phyloP scores from a whole-genome alignment of 2,888 invertebrate genomes.

The Plutella xylostella region DNA sequence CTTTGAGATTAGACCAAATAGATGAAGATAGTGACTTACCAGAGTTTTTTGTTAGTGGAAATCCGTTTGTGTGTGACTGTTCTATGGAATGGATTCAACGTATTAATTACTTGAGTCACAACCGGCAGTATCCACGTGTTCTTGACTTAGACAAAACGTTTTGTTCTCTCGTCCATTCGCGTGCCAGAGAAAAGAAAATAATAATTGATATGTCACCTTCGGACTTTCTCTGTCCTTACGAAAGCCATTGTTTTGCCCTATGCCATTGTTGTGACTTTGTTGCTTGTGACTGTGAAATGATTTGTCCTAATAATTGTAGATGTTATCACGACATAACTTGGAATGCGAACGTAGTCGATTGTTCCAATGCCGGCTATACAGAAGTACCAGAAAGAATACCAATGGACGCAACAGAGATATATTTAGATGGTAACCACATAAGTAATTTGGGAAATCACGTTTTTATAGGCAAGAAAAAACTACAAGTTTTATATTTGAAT shows the following conservation, averaged over 20 bases:
- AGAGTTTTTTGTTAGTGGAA: constrained; percentile 83
- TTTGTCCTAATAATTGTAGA: constrained; percentile 85
- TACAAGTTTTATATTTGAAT: constrained; percentile 81
- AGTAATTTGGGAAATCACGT: constrained; percentile 83
- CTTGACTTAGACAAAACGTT: constrained; percentile 82
- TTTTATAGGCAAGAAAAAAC: constrained; percentile 86
- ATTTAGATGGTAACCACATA: constrained; percentile 86
- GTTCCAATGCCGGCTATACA: constrained; percentile 79
- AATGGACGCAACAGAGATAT: constrained; percentile 91
- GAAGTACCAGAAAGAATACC: constrained; percentile 83
- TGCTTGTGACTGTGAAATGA: constrained; percentile 92
- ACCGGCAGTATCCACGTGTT: constrained; percentile 81
- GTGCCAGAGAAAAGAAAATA: constrained; percentile 77
- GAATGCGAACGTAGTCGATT: constrained; percentile 87
- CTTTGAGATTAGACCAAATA: constrained; percentile 76
- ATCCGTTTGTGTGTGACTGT: constrained; percentile 89
- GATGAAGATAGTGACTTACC: constrained; percentile 78
- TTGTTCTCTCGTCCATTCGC: constrained; percentile 78
- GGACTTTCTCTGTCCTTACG: constrained; percentile 85
- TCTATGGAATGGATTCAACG: constrained; percentile 88
- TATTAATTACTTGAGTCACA: constrained; percentile 81
- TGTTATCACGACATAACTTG: constrained; percentile 90
- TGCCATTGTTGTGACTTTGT: constrained; percentile 92
- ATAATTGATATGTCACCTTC: constrained; percentile 77
- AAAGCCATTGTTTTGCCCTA: constrained; percentile 85